Evolutionary conservation across 1,140 invertebrate species (phyloP), one percentile per base, ranked within the genome.

Genomic region (Drosophila virilis): DNA sequence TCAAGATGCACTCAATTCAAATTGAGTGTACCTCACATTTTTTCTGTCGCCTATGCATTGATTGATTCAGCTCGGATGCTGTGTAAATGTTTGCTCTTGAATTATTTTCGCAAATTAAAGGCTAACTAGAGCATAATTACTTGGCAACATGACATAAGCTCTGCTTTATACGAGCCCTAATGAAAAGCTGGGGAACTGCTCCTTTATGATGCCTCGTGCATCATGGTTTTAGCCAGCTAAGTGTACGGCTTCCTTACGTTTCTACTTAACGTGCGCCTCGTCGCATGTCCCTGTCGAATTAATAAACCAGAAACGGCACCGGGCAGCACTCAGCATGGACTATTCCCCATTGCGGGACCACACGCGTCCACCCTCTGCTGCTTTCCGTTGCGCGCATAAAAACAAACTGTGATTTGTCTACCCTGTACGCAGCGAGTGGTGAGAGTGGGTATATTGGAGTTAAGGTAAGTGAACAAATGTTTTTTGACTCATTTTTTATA

Each of bases 281-380:
- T 88, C 78, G 83, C 83, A 88, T 89, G 83, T 89, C 82, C 52
- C 76, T 51, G 67, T 65, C 62, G 72, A 79, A 88, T 88, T 88
- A 88, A 89, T 88, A 88, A 88, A 83, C 76, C 79, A 83, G 62
- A 54, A 78, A 78, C 40, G 50, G 46, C 68, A 55, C 35, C 46
- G 42, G 55, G 37, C 13, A 83, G 59, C 83, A 88, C 72, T 82
- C 76, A 71, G 8, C 8, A 9, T 8, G 13, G 9, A 17, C 42
- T 35, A 17, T 8, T 13, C 13, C 28, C 8, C 13, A 10, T 8
- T 13, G 3, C 10, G 33, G 51, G 9, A 8, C 9, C 42, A 59
- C 57, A 42, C 17, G 42, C 42, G 22, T 6, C 43, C 62, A 60
- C 66, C 54, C 40, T 50, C 15, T 5, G 12, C n/a, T 52, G 43